Percentiles rank a stretch among this genome's conserved stretches.
Evolutionary conservation across 1,140 invertebrate species (phyloP).

Genomic region (Sitodiplosis mosellana): DNA sequence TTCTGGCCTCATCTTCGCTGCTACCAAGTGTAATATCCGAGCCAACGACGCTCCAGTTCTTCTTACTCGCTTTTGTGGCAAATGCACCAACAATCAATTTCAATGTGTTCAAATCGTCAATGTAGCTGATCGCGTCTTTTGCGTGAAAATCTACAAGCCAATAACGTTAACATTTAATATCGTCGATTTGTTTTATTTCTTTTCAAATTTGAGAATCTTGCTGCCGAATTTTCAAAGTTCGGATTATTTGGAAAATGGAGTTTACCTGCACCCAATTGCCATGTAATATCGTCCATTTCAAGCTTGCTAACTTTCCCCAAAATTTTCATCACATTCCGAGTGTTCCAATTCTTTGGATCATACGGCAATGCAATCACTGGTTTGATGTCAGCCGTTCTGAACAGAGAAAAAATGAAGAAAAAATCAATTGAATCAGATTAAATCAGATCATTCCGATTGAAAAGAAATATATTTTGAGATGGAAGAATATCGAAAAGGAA

Average conservation of each 20-base stretch:
- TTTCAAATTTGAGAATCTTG: no score
- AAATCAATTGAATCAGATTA: no score
- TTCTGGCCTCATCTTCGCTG: constrained; percentile 16
- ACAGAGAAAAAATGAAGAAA: not conserved
- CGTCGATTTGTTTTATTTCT: not conserved
- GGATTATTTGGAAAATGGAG: no score
- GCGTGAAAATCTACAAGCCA: constrained; percentile 16
- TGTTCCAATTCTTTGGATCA: constrained; percentile 19
- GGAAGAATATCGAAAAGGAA: not conserved
- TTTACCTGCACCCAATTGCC: constrained; percentile 17
- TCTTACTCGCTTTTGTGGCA: constrained; percentile 9
- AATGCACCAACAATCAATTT: constrained; percentile 21
- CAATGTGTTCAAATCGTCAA: constrained; percentile 17
- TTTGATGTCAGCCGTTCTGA: constrained; percentile 17
- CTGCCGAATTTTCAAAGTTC: not conserved
- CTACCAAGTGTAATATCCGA: constrained; percentile 21
- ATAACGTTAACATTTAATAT: no score
- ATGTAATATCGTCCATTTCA: constrained; percentile 20
- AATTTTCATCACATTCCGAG: constrained; percentile 19
- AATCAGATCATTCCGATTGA: no score
- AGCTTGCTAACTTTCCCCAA: constrained; percentile 20
- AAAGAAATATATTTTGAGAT: no score
- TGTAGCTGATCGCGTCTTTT: constrained; percentile 15
- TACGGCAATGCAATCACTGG: constrained; percentile 23
- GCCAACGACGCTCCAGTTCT: constrained; percentile 19